Conservation (phyloP, 2,888 invertebrate genomes). For the Seira musarum region DNA sequence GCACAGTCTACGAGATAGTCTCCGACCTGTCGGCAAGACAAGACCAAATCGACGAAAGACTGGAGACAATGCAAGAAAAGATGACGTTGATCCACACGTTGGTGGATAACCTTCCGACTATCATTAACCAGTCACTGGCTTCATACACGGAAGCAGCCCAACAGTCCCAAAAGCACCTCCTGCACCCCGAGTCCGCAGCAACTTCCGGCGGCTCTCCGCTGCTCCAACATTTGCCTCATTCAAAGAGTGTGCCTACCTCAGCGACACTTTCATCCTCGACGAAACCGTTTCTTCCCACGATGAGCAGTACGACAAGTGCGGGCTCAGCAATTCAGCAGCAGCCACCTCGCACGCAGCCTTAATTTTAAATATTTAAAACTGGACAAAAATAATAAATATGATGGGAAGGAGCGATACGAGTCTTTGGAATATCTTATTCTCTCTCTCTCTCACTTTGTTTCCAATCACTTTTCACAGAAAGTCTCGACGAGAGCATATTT, state of each 20-base stretch:
- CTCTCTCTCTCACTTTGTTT: neutral
- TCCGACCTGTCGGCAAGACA: constrained; percentile 97
- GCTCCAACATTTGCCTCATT: constrained; percentile 67
- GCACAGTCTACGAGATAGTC: constrained; percentile 97
- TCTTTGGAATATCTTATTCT: neutral
- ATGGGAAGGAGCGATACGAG: neutral
- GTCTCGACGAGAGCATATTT: neutral
- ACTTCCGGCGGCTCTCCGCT: constrained; percentile 50
- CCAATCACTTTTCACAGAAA: neutral
- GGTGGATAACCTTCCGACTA: constrained; percentile 74
- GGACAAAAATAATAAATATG: neutral
- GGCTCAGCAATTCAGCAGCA: constrained; percentile 35
- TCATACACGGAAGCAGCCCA: constrained; percentile 51
- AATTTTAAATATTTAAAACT: neutral
- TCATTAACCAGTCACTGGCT: constrained; percentile 70
- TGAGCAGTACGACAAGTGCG: constrained; percentile 43
- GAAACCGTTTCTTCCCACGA: constrained; percentile 58
- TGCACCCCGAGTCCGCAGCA: constrained; percentile 66
- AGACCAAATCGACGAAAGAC: constrained; percentile 92
- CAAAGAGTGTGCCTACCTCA: constrained; percentile 70
- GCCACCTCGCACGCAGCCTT: constrained; percentile 61
- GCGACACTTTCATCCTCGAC: constrained; percentile 57
- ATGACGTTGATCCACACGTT: constrained; percentile 89
- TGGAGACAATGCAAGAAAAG: constrained; percentile 94
- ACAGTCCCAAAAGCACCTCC: constrained; percentile 56